Evolutionary conservation across 1,140 invertebrate species (phyloP).

Genomic region (Drosophila nasuta): DNA sequence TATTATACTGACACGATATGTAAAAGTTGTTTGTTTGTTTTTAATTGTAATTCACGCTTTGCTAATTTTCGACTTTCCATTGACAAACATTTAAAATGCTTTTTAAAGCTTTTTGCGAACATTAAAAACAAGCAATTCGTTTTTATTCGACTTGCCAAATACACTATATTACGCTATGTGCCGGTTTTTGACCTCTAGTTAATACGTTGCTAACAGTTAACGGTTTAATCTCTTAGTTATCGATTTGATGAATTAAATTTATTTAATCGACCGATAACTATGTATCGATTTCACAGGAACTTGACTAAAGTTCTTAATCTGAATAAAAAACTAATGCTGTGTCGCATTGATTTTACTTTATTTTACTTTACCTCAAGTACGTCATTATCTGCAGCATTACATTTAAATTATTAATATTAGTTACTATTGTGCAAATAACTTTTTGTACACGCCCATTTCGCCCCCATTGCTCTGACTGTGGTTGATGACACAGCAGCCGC

Average conservation of each 20-base stretch:
- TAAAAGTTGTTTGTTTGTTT: constrained; percentile 54
- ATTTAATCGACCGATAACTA: no score
- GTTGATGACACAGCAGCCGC: constrained; percentile 31
- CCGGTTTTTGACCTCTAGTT: no score
- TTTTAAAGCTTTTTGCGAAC: constrained; percentile 52
- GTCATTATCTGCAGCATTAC: neutral
- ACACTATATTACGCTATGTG: neutral
- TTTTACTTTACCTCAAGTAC: neutral
- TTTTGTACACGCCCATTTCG: constrained; percentile 1
- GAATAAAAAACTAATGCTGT: neutral
- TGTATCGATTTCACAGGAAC: no score
- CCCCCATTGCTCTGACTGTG: constrained; percentile 17
- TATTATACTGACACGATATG: constrained; percentile 33
- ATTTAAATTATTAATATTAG: constrained; percentile 1
- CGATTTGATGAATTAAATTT: no score
- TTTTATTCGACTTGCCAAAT: neutral
- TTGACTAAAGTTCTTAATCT: no score
- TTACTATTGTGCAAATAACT: constrained; percentile 3
- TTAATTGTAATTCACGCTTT: constrained; percentile 77
- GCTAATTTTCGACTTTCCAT: constrained; percentile 78
- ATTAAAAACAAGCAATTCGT: neutral
- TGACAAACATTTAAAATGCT: constrained; percentile 77
- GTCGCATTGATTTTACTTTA: neutral
- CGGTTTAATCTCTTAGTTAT: no score
- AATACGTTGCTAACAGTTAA: no score